These are phyloP conservation scores for Machimus rusticus DNA, from an alignment of 2,888 invertebrate genomes.

Conservation along the genomic window DNA sequence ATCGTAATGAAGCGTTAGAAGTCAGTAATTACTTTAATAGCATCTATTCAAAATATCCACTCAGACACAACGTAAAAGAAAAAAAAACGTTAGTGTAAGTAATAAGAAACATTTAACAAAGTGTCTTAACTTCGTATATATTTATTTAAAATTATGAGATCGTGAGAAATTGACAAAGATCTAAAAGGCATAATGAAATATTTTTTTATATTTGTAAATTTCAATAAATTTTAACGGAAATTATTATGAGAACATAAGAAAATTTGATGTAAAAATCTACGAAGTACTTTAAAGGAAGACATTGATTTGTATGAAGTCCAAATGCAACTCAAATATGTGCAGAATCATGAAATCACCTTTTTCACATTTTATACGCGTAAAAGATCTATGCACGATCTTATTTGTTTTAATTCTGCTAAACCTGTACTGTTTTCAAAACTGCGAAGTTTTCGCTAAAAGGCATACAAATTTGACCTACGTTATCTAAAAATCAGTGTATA, in stretches of 20 bases:
- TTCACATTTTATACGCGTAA: not conserved
- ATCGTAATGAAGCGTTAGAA: slow-evolving; percentile 45
- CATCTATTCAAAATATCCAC: slow-evolving; percentile 18
- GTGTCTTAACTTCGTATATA: slow-evolving; percentile 39
- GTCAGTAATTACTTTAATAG: slow-evolving; percentile 24
- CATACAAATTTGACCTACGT: not conserved
- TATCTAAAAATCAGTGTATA: not conserved
- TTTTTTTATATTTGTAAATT: slow-evolving; percentile 44
- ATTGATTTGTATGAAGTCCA: not conserved
- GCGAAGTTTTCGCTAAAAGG: not conserved
- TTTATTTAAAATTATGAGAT: slow-evolving; percentile 37
- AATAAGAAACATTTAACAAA: slow-evolving; percentile 40
- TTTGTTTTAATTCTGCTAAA: not conserved
- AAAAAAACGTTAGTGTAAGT: slow-evolving; percentile 18
- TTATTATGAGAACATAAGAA: slow-evolving; percentile 23
- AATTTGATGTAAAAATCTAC: slow-evolving; percentile 21
- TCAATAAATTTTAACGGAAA: slow-evolving; percentile 40
- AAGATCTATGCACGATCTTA: not conserved
- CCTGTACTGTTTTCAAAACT: not conserved
- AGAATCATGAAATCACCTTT: not conserved
- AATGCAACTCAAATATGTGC: not conserved
- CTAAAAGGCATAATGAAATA: slow-evolving; percentile 35
- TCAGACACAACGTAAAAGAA: not conserved
- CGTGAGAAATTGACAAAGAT: slow-evolving; percentile 32
- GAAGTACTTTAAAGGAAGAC: slow-evolving; percentile 16